Conservation (phyloP, 2,113 vertebrate genomes). For the Daphoenositta chrysoptera region DNA sequence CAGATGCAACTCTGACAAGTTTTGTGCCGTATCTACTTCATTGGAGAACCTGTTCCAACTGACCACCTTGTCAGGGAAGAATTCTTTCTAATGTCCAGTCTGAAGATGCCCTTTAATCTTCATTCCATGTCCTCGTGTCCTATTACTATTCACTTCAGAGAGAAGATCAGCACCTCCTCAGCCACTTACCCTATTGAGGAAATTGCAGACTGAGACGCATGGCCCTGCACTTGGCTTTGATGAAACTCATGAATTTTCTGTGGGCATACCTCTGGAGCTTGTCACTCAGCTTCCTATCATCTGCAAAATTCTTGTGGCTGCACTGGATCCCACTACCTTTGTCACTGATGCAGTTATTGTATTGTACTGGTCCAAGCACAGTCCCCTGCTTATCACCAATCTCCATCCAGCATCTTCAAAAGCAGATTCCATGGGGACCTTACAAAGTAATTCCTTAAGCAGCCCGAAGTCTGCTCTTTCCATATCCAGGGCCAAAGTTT, state of each 20-base stretch:
- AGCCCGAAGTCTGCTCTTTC: not conserved
- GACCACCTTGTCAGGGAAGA: not conserved
- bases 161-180: not conserved
- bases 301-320: not conserved
- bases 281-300: not conserved
- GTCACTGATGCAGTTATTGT: not conserved
- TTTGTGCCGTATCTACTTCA: not conserved
- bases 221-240: not conserved
- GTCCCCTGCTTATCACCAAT: not conserved
- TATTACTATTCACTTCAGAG: not conserved
- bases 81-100: not conserved
- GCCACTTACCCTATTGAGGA: fast-evolving
- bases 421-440: not conserved
- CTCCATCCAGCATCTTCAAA: not conserved
- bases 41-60: not conserved
- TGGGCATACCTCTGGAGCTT: not conserved
- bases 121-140: not conserved
- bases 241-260: not conserved
- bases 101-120: not conserved
- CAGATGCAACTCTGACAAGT: not conserved
- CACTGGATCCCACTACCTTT: not conserved
- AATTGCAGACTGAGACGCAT: not conserved
- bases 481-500: not conserved
- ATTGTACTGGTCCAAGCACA: not conserved
- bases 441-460: not conserved